These are phyloP conservation scores for Serranus cabrilla DNA, from an alignment of 2,797 vertebrate species.

Conservation along the genomic window DNA sequence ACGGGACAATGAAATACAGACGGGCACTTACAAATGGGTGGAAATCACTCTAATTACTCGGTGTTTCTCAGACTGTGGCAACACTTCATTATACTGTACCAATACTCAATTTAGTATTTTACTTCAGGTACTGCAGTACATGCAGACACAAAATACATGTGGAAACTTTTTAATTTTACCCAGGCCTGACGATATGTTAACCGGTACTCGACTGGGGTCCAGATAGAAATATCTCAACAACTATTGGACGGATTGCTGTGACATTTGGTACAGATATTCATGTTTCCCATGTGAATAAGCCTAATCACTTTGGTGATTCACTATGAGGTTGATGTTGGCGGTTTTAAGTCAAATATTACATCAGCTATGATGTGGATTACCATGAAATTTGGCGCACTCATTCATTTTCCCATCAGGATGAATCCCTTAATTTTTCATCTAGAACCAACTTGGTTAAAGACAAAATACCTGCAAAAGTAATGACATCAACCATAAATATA, in stretches of 20 bases:
- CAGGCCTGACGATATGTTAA: not conserved
- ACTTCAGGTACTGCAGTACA: not conserved
- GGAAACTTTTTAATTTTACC: slow-evolving; percentile 4
- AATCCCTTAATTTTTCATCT: too few relatives aligned
- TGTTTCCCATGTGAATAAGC: not conserved
- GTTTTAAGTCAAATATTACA: too few relatives aligned
- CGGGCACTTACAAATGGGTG: not conserved
- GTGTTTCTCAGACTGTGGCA: slow-evolving; percentile 23
- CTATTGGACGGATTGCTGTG: not conserved
- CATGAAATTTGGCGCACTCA: too few relatives aligned
- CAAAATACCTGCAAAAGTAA: too few relatives aligned
- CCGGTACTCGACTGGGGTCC: not conserved
- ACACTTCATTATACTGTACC: not conserved
- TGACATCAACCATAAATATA: too few relatives aligned
- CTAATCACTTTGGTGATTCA: not conserved
- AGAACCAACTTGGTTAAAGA: too few relatives aligned
- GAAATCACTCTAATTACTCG: slow-evolving; percentile 11
- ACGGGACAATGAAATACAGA: not conserved
- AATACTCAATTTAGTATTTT: not conserved
- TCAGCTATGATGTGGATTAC: too few relatives aligned
- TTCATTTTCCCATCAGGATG: too few relatives aligned
- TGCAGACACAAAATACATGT: slow-evolving; percentile 7
- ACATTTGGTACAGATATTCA: not conserved
- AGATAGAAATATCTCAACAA: slow-evolving; percentile 4
- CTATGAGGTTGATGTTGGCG: too few relatives aligned